Percentiles rank a stretch among this genome's conserved stretches.
Evolutionary conservation across 1,140 invertebrate genomes (phyloP).

Genomic region (Pseudomyrmex gracilis): DNA sequence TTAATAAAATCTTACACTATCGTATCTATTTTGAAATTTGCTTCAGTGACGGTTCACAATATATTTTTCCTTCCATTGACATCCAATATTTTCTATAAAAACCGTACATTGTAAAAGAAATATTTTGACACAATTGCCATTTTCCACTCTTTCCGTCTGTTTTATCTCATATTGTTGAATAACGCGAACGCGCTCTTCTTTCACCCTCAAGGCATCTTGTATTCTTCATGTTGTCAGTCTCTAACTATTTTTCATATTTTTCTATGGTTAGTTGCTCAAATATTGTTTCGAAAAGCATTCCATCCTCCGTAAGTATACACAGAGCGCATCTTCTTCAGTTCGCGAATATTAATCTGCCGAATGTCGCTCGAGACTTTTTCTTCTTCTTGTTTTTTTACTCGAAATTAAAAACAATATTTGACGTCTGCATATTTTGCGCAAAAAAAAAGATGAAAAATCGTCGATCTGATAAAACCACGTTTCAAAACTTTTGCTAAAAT

Average conservation of each 20-base stretch:
- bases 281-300: constrained; percentile 14
- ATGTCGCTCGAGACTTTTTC: background rate
- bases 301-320: background rate
- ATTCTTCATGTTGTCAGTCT: background rate
- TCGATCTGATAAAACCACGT: background rate
- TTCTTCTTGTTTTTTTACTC: no score
- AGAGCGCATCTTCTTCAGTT: background rate
- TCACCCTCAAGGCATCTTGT: background rate
- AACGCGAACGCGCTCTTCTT: background rate
- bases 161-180: constrained; percentile 23
- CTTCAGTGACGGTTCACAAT: no score
- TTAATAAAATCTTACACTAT: background rate
- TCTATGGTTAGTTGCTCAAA: constrained; percentile 21
- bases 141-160: constrained; percentile 4
- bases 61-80: background rate
- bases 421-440: background rate
- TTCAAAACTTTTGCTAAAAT: background rate
- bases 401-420: no score
- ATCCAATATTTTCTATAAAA: constrained; percentile 33
- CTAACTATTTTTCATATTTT: constrained; percentile 21
- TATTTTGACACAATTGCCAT: constrained; percentile 30
- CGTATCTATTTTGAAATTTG: constrained; percentile 3
- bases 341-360: background rate
- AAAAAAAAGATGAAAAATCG: background rate
- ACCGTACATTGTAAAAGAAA: constrained; percentile 27